Evolutionary conservation across 1,140 invertebrate species (phyloP).

Genomic region (Philopotamus ludificatus): DNA sequence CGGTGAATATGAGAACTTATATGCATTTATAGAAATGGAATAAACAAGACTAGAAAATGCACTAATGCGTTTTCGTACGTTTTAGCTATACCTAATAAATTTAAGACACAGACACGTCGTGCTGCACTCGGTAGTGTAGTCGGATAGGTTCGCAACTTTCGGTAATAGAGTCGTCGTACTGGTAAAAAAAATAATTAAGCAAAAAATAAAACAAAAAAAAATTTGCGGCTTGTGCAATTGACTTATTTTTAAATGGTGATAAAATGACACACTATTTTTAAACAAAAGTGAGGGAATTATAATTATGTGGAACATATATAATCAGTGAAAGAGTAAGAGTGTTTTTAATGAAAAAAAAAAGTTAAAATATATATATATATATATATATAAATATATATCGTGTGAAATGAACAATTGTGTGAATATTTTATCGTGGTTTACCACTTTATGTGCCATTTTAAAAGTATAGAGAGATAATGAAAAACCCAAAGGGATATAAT

Average conservation of each 20-base stretch:
- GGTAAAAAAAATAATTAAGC: conserved; percentile 22
- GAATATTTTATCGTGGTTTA: conserved; percentile 36
- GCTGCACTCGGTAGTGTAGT: conserved; percentile 17
- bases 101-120: conserved; percentile 33
- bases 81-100: conserved; percentile 21
- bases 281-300: conserved; percentile 31
- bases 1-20: conserved; percentile 22
- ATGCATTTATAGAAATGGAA: conserved; percentile 23
- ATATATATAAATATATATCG: neutral
- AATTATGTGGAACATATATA: conserved; percentile 19
- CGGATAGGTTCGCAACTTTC: conserved; percentile 23
- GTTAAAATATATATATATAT: neutral
- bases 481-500: conserved; percentile 24
- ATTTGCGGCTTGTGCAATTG: conserved; percentile 24
- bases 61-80: conserved; percentile 17
- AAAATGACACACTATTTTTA: conserved; percentile 5
- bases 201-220: too few species aligned
- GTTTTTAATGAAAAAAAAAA: neutral
- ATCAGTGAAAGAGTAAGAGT: neutral
- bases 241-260: conserved; percentile 12
- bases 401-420: conserved; percentile 24
- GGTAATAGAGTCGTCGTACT: conserved; percentile 24
- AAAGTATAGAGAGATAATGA: conserved; percentile 34
- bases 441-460: conserved; percentile 42
- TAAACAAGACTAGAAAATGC: conserved; percentile 20